These are phyloP conservation scores for Slavum lentiscoides DNA, from an alignment of 2,888 invertebrate species.

Conservation along the genomic window DNA sequence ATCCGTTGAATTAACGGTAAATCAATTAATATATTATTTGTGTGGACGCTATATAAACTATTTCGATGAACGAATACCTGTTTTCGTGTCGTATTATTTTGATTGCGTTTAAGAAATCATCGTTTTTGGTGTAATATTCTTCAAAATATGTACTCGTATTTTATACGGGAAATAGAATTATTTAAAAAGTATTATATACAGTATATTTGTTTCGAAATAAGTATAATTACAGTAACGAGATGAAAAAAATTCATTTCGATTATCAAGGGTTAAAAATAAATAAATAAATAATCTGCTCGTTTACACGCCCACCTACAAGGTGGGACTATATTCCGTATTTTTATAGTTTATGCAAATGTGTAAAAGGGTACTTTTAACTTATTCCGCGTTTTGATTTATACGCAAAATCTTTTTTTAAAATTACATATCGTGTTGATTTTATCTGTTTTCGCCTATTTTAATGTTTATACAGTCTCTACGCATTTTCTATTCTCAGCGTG, in stretches of 20 bases:
- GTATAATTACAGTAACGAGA: neutral
- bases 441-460: too few species aligned
- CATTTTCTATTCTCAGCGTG: too few species aligned
- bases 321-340: neutral
- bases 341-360: neutral
- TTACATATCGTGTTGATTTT: too few species aligned
- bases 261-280: neutral
- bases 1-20: too few species aligned
- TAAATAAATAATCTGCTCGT: neutral
- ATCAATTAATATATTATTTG: too few species aligned
- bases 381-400: neutral
- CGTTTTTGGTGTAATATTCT: too few species aligned
- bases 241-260: slow-evolving; percentile 11
- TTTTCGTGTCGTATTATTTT: too few species aligned
- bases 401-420: neutral
- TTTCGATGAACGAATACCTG: too few species aligned
- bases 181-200: neutral
- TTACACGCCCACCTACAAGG: neutral
- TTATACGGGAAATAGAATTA: neutral
- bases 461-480: too few species aligned
- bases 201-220: neutral
- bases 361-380: neutral
- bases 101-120: too few species aligned
- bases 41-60: too few species aligned
- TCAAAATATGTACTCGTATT: too few species aligned